A percentile compares a stretch with the other conserved stretches of the same genome.
Evolutionary conservation across 2,797 vertebrate species (phyloP).

Genomic region (Diglossa cyanea): DNA sequence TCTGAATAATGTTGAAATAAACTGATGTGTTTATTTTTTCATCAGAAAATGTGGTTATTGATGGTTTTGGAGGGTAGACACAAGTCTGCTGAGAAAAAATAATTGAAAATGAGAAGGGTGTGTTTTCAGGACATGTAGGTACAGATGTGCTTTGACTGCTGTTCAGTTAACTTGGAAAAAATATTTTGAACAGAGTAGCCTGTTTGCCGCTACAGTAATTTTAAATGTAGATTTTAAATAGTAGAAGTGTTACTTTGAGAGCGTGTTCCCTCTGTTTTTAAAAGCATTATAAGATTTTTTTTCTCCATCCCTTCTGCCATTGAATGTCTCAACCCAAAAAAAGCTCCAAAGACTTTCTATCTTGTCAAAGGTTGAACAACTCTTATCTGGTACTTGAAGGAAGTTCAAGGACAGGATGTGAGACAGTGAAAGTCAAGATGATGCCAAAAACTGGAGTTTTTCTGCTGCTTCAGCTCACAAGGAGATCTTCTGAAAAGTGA

Average conservation of each 20-base stretch:
- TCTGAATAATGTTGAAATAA: not conserved
- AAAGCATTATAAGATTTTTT: not conserved
- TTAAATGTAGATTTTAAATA: not conserved
- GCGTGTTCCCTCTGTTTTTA: not conserved
- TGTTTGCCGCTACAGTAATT: not conserved
- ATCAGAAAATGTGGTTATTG: not conserved
- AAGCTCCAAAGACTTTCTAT: not conserved
- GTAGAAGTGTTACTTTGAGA: not conserved
- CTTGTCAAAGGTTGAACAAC: not conserved
- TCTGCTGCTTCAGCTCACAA: not conserved
- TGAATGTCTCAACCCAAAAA: not conserved
- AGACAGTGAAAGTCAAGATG: not conserved
- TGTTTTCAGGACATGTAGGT: not conserved
- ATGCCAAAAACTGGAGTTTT: not conserved
- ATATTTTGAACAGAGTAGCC: not conserved
- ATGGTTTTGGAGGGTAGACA: not conserved
- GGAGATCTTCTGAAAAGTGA: not conserved
- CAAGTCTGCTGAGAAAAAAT: not conserved
- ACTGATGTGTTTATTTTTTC: not conserved
- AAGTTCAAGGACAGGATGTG: not conserved
- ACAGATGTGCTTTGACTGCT: not conserved
- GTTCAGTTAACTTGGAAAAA: not conserved
- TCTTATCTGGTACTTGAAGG: not conserved
- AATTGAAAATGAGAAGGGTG: not conserved
- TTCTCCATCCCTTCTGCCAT: not conserved